Base-by-base conservation (phyloP, 2,888 invertebrate species). In the Phaedon cochleariae region DNA sequence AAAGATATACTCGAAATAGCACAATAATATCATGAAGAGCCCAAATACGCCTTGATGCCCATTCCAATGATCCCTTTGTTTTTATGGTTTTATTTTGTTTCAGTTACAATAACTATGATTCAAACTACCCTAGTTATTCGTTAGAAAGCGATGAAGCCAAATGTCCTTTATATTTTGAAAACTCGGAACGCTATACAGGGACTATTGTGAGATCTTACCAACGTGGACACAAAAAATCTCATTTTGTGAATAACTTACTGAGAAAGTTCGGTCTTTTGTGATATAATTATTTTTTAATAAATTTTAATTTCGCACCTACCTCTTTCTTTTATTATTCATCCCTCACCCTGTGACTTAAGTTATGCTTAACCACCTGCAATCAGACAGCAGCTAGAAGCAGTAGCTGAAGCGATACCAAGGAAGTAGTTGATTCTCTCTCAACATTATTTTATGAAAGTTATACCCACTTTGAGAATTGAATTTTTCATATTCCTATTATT, bases 241-340 rank as follows among this genome's bases (percentile, higher is more conserved):
- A 63, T 45, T 65, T 74, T 37, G 18, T 76, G 9, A 75, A 76
- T 59, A 68, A 67, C 29, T 20, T 76, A 18, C 68, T 76, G 12
- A 66, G 72, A 48, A 74, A 73, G 68, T 26, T 76, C 7, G 67
- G 68, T 46, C 65, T 74, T 15, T 62, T 76, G 62, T 54, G 74
- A 82, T 62, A 80, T 80, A 55, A 48, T 60, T 60, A 26, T 52
- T 49, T 48, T 12, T 34, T 21, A 49, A 59, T 55, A 64, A 66
- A 53, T 59, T 20, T 59, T 68, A 18, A 64, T 59, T 65, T 66
- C 48, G 53, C 65, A 59, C 48, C 46, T 64, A 48, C 65, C 49
- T 46, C 54, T 49, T 61, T 64, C 31, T 59, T 49, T 58, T 37
- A 22, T 34, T 62, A 31, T 62, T 31, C 62, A 22, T 60, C 48